Percentiles rank a stretch among this genome's conserved stretches.
Evolutionary conservation across 2,113 vertebrate species (phyloP).

Genomic region (Tinamus guttatus): DNA sequence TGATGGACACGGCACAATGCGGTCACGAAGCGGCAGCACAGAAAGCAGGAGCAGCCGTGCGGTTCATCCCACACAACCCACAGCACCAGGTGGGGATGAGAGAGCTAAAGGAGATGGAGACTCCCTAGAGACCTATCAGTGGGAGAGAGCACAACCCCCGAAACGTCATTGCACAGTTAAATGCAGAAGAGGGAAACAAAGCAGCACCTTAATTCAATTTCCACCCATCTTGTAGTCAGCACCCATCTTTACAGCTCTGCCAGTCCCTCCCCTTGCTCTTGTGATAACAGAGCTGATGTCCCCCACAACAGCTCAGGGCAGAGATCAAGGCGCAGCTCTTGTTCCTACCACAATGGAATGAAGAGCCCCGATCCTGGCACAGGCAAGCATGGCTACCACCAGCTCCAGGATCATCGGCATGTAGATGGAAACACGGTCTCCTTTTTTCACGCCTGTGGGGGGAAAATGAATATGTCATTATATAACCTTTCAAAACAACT

Average conservation of each 20-base stretch:
- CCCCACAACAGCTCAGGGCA: background rate
- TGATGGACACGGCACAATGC: constrained; percentile 53
- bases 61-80: fast-evolving
- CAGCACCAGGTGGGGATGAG: background rate
- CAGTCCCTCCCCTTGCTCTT: background rate
- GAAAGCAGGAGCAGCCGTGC: background rate
- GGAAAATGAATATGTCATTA: background rate
- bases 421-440: constrained; percentile 93
- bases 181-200: background rate
- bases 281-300: background rate
- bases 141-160: background rate
- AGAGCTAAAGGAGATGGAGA: background rate
- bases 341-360: constrained; percentile 94
- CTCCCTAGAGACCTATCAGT: background rate
- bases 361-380: constrained; percentile 91
- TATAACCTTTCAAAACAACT: background rate
- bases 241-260: background rate
- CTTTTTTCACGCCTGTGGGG: constrained; percentile 88
- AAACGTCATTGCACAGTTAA: background rate
- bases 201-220: background rate
- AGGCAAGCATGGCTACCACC: constrained; percentile 95
- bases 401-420: constrained; percentile 98
- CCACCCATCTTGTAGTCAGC: background rate
- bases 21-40: background rate
- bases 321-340: background rate